Conservation (phyloP, 2,797 vertebrate genomes). For the Bryconaethiops microstoma region DNA sequence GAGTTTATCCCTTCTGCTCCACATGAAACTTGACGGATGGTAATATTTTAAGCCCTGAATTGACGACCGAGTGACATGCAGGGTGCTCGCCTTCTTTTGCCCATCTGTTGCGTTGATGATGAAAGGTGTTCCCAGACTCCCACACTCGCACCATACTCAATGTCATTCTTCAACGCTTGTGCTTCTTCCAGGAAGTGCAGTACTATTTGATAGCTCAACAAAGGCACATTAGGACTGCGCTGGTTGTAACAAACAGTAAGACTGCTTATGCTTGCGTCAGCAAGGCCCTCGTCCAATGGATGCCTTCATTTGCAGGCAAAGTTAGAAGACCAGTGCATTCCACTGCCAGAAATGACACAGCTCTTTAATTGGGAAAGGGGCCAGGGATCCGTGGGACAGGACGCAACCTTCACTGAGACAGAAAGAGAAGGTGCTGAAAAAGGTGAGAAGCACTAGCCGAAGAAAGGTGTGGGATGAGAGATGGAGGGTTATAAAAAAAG, state of each 20-base stretch:
- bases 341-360: not conserved
- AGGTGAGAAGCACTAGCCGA: not conserved
- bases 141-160: slow-evolving; percentile 19
- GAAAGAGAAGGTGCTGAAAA: not conserved
- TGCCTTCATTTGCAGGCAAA: not conserved
- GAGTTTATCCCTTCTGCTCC: slow-evolving; percentile 6
- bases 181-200: slow-evolving; percentile 21
- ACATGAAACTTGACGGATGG: slow-evolving; percentile 39
- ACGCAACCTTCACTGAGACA: slow-evolving; percentile 5
- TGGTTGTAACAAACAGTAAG: not conserved
- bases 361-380: not conserved
- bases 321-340: not conserved
- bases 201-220: slow-evolving; percentile 1
- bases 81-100: slow-evolving; percentile 35
- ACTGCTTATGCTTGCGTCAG: not conserved
- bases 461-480: slow-evolving; percentile 55
- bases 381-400: not conserved
- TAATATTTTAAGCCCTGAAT: slow-evolving; percentile 51
- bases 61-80: slow-evolving; percentile 37
- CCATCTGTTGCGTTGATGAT: slow-evolving; percentile 59
- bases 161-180: slow-evolving; percentile 27
- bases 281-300: not conserved
- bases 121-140: slow-evolving; percentile 42
- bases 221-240: not conserved
- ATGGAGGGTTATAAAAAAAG: slow-evolving; percentile 60